A percentile compares a stretch with the other conserved stretches of the same genome.
phyloP scores from a whole-genome alignment of 2,888 invertebrate species.

The Ditula angustiorana region DNA sequence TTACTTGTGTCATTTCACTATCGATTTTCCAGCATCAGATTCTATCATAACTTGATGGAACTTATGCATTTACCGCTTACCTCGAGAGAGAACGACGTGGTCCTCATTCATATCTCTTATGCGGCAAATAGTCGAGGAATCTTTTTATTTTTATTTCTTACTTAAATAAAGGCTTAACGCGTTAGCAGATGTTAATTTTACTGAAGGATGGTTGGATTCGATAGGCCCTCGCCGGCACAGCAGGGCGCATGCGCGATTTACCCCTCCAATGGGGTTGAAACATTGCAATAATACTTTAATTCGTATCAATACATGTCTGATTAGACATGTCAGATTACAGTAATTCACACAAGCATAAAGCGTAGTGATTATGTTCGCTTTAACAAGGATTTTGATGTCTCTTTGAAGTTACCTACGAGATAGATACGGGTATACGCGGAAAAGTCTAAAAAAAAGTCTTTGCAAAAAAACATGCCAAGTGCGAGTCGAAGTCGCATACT shows the following conservation, averaged over 20 bases:
- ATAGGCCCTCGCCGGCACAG: slow-evolving; percentile 44
- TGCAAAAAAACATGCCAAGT: too few species aligned
- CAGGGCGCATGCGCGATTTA: slow-evolving; percentile 60
- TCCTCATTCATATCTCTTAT: slow-evolving; percentile 94
- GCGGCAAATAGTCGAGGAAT: slow-evolving; percentile 70
- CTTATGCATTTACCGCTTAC: slow-evolving; percentile 78
- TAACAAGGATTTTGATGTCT: too few species aligned
- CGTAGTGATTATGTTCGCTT: too few species aligned
- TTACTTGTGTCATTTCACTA: slow-evolving; percentile 74
- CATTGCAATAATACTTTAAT: slow-evolving; percentile 22
- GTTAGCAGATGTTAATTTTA: slow-evolving; percentile 26
- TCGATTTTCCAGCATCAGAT: slow-evolving; percentile 68
- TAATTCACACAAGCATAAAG: too few species aligned
- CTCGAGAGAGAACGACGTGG: slow-evolving; percentile 94
- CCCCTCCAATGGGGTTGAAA: slow-evolving; percentile 38
- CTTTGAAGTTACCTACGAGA: too few species aligned
- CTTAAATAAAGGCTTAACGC: slow-evolving; percentile 16
- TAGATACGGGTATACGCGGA: too few species aligned
- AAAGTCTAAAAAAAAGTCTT: too few species aligned
- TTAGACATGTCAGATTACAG: not conserved
- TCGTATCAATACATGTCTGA: slow-evolving; percentile 6
- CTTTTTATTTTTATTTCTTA: slow-evolving; percentile 53
- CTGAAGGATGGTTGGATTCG: slow-evolving; percentile 23
- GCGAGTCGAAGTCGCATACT: too few species aligned
- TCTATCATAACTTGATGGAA: slow-evolving; percentile 49